Conservation (phyloP, 2,888 invertebrate genomes). For the Oscheius sp. region DNA sequence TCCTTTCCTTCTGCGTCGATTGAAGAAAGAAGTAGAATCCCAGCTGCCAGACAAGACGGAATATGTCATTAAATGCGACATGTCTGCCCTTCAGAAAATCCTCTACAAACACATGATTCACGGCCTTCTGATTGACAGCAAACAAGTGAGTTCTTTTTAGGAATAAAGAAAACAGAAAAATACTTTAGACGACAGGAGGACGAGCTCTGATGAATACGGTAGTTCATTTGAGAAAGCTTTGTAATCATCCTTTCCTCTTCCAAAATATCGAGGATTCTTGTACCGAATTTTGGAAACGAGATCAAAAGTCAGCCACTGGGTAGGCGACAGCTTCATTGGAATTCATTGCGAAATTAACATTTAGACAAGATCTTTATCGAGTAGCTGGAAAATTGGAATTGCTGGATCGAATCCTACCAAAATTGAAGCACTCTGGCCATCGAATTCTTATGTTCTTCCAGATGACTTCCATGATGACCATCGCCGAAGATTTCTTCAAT, state of each 20-base stretch:
- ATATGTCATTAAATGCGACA: constrained; percentile 96
- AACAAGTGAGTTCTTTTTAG: constrained; percentile 33
- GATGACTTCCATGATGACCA: constrained; percentile 99
- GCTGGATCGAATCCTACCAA: constrained; percentile 93
- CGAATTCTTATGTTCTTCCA: constrained; percentile 98
- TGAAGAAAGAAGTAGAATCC: constrained; percentile 97
- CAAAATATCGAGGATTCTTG: constrained; percentile 85
- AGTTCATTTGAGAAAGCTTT: constrained; percentile 95
- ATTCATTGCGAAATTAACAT: neutral
- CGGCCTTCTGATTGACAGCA: constrained; percentile 66
- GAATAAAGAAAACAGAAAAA: too few species aligned
- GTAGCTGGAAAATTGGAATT: constrained; percentile 97
- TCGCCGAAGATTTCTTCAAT: constrained; percentile 95
- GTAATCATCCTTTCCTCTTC: constrained; percentile 99
- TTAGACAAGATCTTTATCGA: constrained; percentile 87
- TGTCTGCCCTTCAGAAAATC: constrained; percentile 93
- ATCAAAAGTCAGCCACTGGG: constrained; percentile 75
- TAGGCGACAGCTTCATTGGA: constrained; percentile 65
- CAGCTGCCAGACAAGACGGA: constrained; percentile 93
- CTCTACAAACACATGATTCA: constrained; percentile 90
- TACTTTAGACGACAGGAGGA: constrained; percentile 22
- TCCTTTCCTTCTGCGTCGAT: constrained; percentile 91
- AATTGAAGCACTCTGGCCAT: constrained; percentile 89
- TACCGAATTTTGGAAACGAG: constrained; percentile 56
- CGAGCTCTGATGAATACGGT: constrained; percentile 94